These are phyloP conservation scores for Antheraea assamensis DNA, from an alignment of 2,888 invertebrate genomes.

Conservation along the genomic window DNA sequence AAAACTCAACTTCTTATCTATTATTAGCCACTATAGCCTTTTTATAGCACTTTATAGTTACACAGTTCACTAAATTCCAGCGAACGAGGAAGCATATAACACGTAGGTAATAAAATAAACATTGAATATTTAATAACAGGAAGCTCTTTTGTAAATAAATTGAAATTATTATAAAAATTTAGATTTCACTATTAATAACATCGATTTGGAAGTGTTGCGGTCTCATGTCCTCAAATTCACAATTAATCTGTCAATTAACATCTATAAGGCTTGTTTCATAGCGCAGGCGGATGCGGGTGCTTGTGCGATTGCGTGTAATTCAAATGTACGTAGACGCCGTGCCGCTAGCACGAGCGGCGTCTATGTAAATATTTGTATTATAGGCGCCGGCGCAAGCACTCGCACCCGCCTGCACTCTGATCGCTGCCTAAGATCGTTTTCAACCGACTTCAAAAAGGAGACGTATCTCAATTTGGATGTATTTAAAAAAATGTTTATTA, in stretches of 20 bases:
- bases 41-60: constrained; percentile 16
- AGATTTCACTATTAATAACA: constrained; percentile 10
- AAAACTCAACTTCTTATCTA: constrained; percentile 35
- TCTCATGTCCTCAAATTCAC: not conserved
- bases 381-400: too few relatives aligned
- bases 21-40: constrained; percentile 28
- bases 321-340: too few relatives aligned
- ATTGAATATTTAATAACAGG: constrained; percentile 43
- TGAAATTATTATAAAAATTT: not conserved
- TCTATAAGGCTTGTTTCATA: not conserved
- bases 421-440: too few relatives aligned
- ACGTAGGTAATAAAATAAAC: constrained; percentile 38
- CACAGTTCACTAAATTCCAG: constrained; percentile 36
- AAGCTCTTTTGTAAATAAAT: constrained; percentile 47
- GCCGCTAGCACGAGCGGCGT: too few relatives aligned
- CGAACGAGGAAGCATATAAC: constrained; percentile 48
- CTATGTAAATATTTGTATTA: too few relatives aligned
- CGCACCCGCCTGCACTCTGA: too few relatives aligned
- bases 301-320: too few relatives aligned
- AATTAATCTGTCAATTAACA: not conserved
- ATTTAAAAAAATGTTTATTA: too few relatives aligned
- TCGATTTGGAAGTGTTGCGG: not conserved
- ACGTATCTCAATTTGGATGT: too few relatives aligned
- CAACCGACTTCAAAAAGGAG: too few relatives aligned
- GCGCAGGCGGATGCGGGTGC: too few relatives aligned